Conservation (phyloP, 2,888 invertebrate species). For the Alloscopus bannaensis region DNA sequence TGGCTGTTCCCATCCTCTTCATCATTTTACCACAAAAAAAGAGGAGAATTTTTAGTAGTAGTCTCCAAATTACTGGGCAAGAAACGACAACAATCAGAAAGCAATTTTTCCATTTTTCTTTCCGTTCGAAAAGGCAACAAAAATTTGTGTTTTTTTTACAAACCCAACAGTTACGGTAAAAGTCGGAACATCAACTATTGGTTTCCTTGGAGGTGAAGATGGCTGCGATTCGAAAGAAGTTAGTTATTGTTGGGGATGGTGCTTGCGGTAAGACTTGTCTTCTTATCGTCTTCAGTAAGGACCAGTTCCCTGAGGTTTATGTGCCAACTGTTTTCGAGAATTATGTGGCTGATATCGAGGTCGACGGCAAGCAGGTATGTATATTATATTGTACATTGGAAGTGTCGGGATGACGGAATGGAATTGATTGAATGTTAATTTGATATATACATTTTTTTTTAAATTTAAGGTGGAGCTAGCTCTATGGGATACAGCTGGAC, state of each 20-base stretch:
- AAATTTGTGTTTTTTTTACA: no score
- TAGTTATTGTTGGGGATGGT: conserved; percentile 76
- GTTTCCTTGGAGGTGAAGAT: no score
- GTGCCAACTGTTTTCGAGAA: conserved; percentile 70
- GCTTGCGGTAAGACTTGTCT: conserved; percentile 82
- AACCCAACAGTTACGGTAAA: no score
- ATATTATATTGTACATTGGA: no score
- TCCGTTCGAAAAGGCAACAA: no score
- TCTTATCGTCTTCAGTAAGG: conserved; percentile 74
- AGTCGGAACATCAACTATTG: no score
- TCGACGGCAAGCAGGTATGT: conserved; percentile 65
- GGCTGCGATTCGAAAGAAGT: neutral
- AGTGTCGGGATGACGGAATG: neutral
- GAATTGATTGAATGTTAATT: neutral
- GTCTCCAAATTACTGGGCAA: no score
- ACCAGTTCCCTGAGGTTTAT: conserved; percentile 65
- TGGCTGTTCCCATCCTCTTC: no score
- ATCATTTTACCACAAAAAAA: no score
- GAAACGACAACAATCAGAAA: no score
- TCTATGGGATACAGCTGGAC: conserved; percentile 78
- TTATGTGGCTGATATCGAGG: conserved; percentile 56
- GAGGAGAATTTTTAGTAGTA: no score
- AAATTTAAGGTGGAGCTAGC: conserved; percentile 74
- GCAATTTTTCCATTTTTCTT: no score
- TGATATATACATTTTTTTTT: neutral